Base-by-base conservation (phyloP, 1,140 invertebrate species). In the Orussus abietinus region DNA sequence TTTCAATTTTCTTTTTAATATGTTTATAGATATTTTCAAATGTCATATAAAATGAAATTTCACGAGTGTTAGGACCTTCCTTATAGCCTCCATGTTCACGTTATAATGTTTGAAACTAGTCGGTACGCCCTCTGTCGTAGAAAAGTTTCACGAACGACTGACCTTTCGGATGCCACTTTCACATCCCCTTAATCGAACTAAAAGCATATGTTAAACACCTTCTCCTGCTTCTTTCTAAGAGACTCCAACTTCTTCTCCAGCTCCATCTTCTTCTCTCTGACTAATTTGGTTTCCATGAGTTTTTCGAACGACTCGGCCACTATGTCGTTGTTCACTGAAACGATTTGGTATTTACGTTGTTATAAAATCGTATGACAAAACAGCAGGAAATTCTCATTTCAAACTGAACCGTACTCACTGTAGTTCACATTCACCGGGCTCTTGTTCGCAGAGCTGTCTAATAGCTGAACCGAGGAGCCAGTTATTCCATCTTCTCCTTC, bases 171-270 rank as follows among this genome's bases (percentile, higher is more conserved):
- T n/a, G n/a, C n/a, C n/a, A n/a, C n/a, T n/a, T n/a, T n/a, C n/a
- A n/a, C n/a, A n/a, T n/a, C n/a, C n/a, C n/a, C n/a, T n/a, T n/a
- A n/a, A n/a, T n/a, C n/a, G n/a, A n/a, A n/a, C n/a, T n/a, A n/a
- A n/a, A n/a, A n/a, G n/a, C n/a, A n/a, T n/a, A n/a, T n/a, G n/a
- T n/a, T n/a, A 33, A 45, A 48, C 54, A 80, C 79, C 72, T 92
- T 93, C 42, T 93, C 90, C 55, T 90, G 84, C 58, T 94, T 95
- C 59, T 91, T 89, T 30, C 81, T 75, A 30, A 96, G 58, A 25
- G 79, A 76, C 47, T 93, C 89, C 29, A 96, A 64, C 62, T 95
- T 94, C 58, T 92, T 90, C 22, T 93, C 88, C 12, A 93, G 64
- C 63, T 96, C 91, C 1, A 78, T 51, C 11, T 83, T 80, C 52